Conservation (phyloP, 1,140 invertebrate genomes). For the Trachymyrmex cornetzi region DNA sequence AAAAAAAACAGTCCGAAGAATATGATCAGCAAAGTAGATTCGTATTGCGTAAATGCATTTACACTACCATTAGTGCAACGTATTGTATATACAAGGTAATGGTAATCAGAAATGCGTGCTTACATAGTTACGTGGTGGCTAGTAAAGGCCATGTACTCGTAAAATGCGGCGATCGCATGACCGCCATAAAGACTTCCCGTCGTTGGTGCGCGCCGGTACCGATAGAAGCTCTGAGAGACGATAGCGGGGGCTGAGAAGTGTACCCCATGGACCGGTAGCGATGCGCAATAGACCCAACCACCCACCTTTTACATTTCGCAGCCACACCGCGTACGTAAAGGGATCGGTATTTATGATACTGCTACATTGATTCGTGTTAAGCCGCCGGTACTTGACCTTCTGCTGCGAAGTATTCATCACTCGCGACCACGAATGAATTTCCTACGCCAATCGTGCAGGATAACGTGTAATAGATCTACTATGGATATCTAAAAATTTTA, state of each 20-base stretch:
- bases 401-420: conserved; percentile 68
- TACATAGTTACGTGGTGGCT: conserved; percentile 44
- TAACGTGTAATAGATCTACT: not conserved
- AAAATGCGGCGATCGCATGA: conserved; percentile 77
- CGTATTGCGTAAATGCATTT: conserved; percentile 33
- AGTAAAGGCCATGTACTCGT: conserved; percentile 70
- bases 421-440: conserved; percentile 69
- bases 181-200: conserved; percentile 75
- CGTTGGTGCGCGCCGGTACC: conserved; percentile 32
- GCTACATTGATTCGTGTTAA: conserved; percentile 78
- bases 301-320: conserved; percentile 66
- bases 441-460: not conserved
- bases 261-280: conserved; percentile 65
- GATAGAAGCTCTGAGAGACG: not conserved
- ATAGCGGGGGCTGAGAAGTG: conserved; percentile 49
- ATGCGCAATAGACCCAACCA: conserved; percentile 15
- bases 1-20: not conserved
- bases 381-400: conserved; percentile 75
- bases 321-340: conserved; percentile 69
- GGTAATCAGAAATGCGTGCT: conserved; percentile 10
- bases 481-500: not conserved
- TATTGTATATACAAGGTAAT: conserved; percentile 4
- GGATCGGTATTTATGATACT: conserved; percentile 77
- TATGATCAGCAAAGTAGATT: not conserved
- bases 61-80: not conserved